phyloP scores from a whole-genome alignment of 2,888 invertebrate species.

The Eledone cirrhosa region DNA sequence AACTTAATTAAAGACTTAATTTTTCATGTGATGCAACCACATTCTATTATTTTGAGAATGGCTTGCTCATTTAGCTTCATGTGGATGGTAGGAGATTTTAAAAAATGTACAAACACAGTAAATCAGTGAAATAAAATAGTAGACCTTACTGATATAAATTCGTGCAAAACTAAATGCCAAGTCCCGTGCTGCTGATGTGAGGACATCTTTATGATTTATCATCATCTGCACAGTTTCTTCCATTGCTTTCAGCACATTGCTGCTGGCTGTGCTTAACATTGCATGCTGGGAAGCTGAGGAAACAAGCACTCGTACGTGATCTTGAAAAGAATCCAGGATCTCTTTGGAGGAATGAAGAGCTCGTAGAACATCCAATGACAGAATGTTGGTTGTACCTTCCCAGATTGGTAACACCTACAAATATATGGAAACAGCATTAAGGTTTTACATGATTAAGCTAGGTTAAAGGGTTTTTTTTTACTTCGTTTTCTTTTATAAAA shows the following conservation, averaged over 20 bases:
- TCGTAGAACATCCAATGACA: conserved; percentile 71
- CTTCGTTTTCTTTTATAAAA: too few species aligned
- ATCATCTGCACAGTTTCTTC: conserved; percentile 41
- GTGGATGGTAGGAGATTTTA: too few species aligned
- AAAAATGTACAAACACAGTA: too few species aligned
- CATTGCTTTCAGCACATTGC: conserved; percentile 45
- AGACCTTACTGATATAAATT: conserved; percentile 62
- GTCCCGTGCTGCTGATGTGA: conserved; percentile 68
- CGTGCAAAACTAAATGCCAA: conserved; percentile 69
- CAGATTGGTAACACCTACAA: conserved; percentile 71
- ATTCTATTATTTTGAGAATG: too few species aligned
- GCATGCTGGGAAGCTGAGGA: conserved; percentile 32
- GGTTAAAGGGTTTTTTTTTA: too few species aligned
- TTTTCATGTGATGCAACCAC: too few species aligned
- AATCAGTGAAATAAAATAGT: background rate
- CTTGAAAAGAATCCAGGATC: conserved; percentile 61
- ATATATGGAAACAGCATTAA: too few species aligned
- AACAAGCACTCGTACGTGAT: conserved; percentile 55
- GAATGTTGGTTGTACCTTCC: conserved; percentile 73
- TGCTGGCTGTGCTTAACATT: conserved; percentile 40
- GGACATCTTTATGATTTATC: conserved; percentile 42
- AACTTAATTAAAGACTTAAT: too few species aligned
- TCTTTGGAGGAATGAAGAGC: conserved; percentile 68
- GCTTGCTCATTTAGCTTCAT: too few species aligned
- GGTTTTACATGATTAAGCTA: too few species aligned